A percentile compares a stretch with the other conserved stretches of the same genome.
Evolutionary conservation across 2,113 vertebrate genomes (phyloP).

Genomic region (Tretioscincus oriximinensis): DNA sequence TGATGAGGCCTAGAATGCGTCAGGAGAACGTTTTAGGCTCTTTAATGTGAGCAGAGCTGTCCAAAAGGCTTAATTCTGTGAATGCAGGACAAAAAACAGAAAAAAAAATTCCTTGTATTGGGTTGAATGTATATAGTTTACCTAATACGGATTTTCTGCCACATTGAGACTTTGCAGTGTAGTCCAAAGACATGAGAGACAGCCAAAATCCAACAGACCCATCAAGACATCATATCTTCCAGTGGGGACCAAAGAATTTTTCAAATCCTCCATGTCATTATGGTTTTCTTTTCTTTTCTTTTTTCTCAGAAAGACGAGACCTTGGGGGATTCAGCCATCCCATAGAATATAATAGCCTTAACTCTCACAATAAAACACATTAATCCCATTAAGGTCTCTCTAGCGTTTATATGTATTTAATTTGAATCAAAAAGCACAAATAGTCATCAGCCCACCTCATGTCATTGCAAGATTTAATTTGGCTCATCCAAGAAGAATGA

Average conservation of each 20-base stretch:
- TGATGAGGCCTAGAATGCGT: neutral
- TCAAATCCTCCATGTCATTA: conserved; percentile 28
- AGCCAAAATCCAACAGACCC: neutral
- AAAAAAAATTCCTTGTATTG: neutral
- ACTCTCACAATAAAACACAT: conserved; percentile 64
- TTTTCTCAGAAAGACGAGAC: conserved; percentile 50
- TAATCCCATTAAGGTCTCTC: conserved; percentile 57
- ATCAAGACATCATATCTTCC: conserved; percentile 25
- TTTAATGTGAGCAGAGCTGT: neutral
- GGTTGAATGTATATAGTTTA: neutral
- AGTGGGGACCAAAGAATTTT: neutral
- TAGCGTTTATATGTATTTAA: conserved; percentile 19
- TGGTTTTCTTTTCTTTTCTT: neutral
- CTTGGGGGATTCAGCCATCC: conserved; percentile 68
- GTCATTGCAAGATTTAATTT: neutral
- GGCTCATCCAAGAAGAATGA: accelerated
- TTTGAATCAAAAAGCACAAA: conserved; percentile 1
- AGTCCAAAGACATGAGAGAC: neutral
- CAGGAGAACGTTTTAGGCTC: neutral
- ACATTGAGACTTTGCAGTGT: neutral
- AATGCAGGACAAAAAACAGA: neutral
- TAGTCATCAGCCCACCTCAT: conserved; percentile 4
- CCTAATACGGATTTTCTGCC: neutral
- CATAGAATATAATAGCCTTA: conserved; percentile 73
- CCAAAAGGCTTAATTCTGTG: neutral